These are phyloP conservation scores for Netelia fuscicornis DNA, from an alignment of 2,888 invertebrate genomes.

Conservation along the genomic window DNA sequence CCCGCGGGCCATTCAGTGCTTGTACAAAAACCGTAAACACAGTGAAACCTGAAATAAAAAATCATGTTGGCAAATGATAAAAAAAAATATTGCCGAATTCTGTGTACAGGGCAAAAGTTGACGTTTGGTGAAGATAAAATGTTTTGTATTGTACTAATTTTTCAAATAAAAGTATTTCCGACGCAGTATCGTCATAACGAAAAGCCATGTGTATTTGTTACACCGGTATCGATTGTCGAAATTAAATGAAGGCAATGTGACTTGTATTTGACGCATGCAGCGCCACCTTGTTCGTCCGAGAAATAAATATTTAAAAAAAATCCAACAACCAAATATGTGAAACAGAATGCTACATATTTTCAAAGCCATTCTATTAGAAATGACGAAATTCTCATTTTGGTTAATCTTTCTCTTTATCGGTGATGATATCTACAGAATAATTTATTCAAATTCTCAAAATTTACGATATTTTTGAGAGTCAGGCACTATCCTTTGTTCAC, in stretches of 20 bases:
- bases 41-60: constrained; percentile 25
- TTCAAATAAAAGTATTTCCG: constrained; percentile 53
- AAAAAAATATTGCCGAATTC: constrained; percentile 31
- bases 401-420: no score
- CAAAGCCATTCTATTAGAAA: no score
- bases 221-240: background rate
- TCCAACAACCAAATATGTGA: no score
- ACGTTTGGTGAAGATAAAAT: constrained; percentile 33
- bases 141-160: constrained; percentile 63
- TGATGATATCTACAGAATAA: no score
- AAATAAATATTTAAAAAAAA: no score
- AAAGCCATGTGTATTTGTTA: constrained; percentile 66
- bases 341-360: no score
- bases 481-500: no score
- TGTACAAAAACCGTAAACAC: constrained; percentile 35
- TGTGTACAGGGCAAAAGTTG: constrained; percentile 32
- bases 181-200: constrained; percentile 81
- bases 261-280: no score
- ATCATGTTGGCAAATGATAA: constrained; percentile 31
- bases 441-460: no score
- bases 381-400: no score
- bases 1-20: constrained; percentile 27
- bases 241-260: background rate
- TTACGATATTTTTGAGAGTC: no score
- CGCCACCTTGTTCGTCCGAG: no score